These are phyloP conservation scores for Enteromius mattozi DNA, from an alignment of 2,797 vertebrate genomes.

Conservation along the genomic window DNA sequence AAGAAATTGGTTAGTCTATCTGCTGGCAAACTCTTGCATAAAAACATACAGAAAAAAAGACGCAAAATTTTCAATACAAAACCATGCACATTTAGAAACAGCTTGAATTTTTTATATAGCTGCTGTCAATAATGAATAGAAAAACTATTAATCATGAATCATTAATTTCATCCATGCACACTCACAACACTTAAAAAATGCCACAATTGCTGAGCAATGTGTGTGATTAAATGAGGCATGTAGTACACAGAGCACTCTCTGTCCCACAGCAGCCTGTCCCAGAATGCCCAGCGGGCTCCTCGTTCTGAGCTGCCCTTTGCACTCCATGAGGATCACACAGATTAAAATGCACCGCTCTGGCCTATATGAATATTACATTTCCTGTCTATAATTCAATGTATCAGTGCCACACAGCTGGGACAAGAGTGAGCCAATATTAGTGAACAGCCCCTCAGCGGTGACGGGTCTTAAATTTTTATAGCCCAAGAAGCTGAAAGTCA, in stretches of 20 bases:
- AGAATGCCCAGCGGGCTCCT: slow-evolving; percentile 29
- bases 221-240: slow-evolving; percentile 36
- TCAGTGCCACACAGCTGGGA: slow-evolving; percentile 41
- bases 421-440: slow-evolving; percentile 23
- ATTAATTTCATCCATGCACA: slow-evolving; percentile 33
- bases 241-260: slow-evolving; percentile 18
- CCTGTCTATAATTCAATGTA: slow-evolving; percentile 34
- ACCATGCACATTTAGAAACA: slow-evolving; percentile 21
- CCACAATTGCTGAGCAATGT: slow-evolving; percentile 49
- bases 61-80: neutral
- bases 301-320: slow-evolving; percentile 27
- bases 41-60: neutral
- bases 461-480: neutral
- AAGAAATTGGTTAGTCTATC: neutral
- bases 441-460: slow-evolving; percentile 25
- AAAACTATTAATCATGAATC: slow-evolving; percentile 50
- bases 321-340: slow-evolving; percentile 34
- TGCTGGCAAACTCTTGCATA: neutral
- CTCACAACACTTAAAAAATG: slow-evolving; percentile 1
- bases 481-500: slow-evolving; percentile 7
- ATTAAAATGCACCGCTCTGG: slow-evolving; percentile 36
- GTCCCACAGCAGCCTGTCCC: slow-evolving; percentile 29
- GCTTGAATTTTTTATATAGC: slow-evolving; percentile 38
- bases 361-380: slow-evolving; percentile 48
- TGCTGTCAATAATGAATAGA: slow-evolving; percentile 34